These are phyloP conservation scores for Helostoma temminkii DNA, from an alignment of 2,797 vertebrate genomes.

Conservation along the genomic window DNA sequence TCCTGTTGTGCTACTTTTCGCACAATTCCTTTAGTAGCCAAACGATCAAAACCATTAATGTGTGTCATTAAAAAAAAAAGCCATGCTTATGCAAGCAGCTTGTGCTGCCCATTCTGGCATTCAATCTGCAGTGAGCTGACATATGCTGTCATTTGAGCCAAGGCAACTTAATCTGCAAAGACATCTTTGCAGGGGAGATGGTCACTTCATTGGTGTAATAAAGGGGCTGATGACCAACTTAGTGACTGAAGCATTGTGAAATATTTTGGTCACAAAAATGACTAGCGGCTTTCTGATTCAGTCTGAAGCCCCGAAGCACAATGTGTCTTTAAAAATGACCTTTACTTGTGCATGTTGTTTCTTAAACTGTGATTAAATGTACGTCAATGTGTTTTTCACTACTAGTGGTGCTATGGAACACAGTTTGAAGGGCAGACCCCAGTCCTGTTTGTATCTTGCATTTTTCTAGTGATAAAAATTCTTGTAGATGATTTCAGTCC, in stretches of 20 bases:
- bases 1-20: slow-evolving; percentile 34
- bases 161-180: slow-evolving; percentile 39
- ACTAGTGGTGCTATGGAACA: neutral
- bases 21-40: slow-evolving; percentile 27
- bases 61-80: slow-evolving; percentile 31
- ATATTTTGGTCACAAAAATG: slow-evolving; percentile 17
- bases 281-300: slow-evolving; percentile 3
- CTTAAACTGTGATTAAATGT: neutral
- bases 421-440: neutral
- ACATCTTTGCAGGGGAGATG: slow-evolving; percentile 25
- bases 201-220: slow-evolving; percentile 29
- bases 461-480: neutral
- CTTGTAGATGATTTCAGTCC: neutral
- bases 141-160: slow-evolving; percentile 29
- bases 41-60: slow-evolving; percentile 23
- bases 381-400: neutral
- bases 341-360: neutral
- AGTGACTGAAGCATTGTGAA: slow-evolving; percentile 16
- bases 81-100: slow-evolving; percentile 24
- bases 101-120: slow-evolving; percentile 23
- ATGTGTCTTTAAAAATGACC: slow-evolving; percentile 7
- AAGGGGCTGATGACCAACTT: slow-evolving; percentile 25
- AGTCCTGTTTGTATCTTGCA: neutral
- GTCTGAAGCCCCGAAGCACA: slow-evolving; percentile 1
- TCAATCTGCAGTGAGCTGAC: slow-evolving; percentile 53